Evolutionary conservation across 2,888 invertebrate species (phyloP), one percentile per base, ranked within the genome.

Genomic region (Bugulina stolonifera): DNA sequence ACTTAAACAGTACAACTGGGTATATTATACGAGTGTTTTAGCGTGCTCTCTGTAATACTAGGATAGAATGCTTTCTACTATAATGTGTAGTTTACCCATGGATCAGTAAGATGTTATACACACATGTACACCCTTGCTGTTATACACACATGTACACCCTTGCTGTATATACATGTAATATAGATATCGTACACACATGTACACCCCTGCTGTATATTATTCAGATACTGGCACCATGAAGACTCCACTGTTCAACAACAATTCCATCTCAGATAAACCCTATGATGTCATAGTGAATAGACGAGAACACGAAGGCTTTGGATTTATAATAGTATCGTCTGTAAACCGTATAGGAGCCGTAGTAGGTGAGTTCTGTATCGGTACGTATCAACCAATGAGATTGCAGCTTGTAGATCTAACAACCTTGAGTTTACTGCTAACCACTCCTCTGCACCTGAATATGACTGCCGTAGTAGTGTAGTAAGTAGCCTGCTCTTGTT

Each of bases 271-370:
- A 58, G 77, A 74, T 55, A 84, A 87, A 81, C 93, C 95, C 0
- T 95, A 95, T 80, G 94, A 97, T 85, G 94, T 98, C 1, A 91
- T 92, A 0, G 93, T 98, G 0, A 91, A 91, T 74, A 87, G 96
- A 71, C 89, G 90, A 82, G 95, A 96, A 80, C 93, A 91, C 76
- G 98, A 99, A 85, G 98, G 98, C 1, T 99, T 99, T 84, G 99
- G 99, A 18, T 99, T 99, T 85, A 97, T 98, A 69, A 96, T 99
- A 77, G 97, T 98, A 79, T 96, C 97, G 0, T 83, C 84, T 3
- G 81, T 83, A 69, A 81, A 81, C 35, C 80, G 82, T 74, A 76
- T 80, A 3, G 84, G 84, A 69, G 81, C 81, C 58, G 79, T 80
- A 73, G 80, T 84, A 77, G 84, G 84, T 81, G 80, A 81, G 78